Percentiles rank a stretch among this genome's conserved stretches.
Conservation (phyloP, 2,113 vertebrate genomes). For the Seriola dumerili region DNA sequence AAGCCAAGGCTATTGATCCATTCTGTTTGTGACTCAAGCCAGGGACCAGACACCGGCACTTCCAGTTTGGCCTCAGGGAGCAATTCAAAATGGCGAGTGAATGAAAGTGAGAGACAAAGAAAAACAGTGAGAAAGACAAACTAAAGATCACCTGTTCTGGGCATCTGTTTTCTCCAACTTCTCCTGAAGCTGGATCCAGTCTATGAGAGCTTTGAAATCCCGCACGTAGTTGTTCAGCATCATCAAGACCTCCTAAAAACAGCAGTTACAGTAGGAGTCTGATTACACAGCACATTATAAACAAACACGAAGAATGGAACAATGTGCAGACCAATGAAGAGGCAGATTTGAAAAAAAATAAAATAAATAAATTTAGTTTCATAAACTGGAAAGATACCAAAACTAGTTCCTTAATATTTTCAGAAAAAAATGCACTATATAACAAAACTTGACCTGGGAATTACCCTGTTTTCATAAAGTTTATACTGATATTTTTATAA, state of each 20-base stretch:
- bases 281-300: neutral
- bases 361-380: neutral
- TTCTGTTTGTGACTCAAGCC: conserved; percentile 68
- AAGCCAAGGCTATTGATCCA: conserved; percentile 75
- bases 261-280: conserved; percentile 31
- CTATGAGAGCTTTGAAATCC: conserved; percentile 98
- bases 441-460: neutral
- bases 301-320: neutral
- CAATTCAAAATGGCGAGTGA: conserved; percentile 39
- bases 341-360: neutral
- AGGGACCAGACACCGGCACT: conserved; percentile 62
- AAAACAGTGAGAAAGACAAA: conserved; percentile 5
- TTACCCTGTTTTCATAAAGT: neutral
- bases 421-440: neutral
- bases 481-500: neutral
- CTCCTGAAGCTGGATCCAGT: conserved; percentile 99
- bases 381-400: neutral
- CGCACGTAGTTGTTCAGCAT: conserved; percentile 99
- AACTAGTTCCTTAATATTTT: neutral
- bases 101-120: conserved; percentile 25
- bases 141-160: conserved; percentile 91
- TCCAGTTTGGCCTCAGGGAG: conserved; percentile 55
- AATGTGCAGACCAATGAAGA: neutral
- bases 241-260: conserved; percentile 95
- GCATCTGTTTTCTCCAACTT: conserved; percentile 99